Percentiles rank a stretch among this genome's conserved stretches.
phyloP scores from a whole-genome alignment of 2,797 vertebrate genomes.

The Silurus aristotelis region DNA sequence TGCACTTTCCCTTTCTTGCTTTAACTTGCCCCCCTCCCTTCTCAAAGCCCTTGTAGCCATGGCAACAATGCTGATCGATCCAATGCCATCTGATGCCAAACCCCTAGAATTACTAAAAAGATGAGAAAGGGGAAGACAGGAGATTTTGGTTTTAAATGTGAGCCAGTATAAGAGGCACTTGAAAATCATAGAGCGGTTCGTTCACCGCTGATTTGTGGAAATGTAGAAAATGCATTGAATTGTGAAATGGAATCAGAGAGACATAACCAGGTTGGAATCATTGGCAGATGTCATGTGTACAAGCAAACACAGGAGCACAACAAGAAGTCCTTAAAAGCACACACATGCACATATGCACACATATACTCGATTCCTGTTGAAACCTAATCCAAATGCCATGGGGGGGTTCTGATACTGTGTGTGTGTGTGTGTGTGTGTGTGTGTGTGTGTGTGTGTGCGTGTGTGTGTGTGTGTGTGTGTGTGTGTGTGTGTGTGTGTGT shows the following conservation, averaged over 20 bases:
- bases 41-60: slow-evolving; percentile 85
- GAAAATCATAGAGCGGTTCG: slow-evolving; percentile 62
- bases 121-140: slow-evolving; percentile 61
- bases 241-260: slow-evolving; percentile 12
- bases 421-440: slow-evolving; percentile 28
- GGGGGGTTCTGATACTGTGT: slow-evolving; percentile 20
- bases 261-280: not conserved
- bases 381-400: slow-evolving; percentile 37
- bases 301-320: not conserved
- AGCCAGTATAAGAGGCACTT: slow-evolving; percentile 29
- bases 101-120: slow-evolving; percentile 78
- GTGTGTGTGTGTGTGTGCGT: slow-evolving; percentile 19
- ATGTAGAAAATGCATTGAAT: slow-evolving; percentile 10
- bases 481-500: slow-evolving; percentile 14
- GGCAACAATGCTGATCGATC: slow-evolving; percentile 90
- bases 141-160: slow-evolving; percentile 52
- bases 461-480: slow-evolving; percentile 22
- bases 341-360: not conserved
- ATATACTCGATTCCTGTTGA: slow-evolving; percentile 1
- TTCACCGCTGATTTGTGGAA: slow-evolving; percentile 55
- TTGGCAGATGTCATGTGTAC: not conserved
- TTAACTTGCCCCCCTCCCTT: slow-evolving; percentile 74
- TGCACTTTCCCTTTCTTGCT: slow-evolving; percentile 60
- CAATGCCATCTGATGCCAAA: slow-evolving; percentile 86
- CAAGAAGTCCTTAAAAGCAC: not conserved